phyloP scores from a whole-genome alignment of 1,140 invertebrate genomes.

The Lordiphosa clarofinis region DNA sequence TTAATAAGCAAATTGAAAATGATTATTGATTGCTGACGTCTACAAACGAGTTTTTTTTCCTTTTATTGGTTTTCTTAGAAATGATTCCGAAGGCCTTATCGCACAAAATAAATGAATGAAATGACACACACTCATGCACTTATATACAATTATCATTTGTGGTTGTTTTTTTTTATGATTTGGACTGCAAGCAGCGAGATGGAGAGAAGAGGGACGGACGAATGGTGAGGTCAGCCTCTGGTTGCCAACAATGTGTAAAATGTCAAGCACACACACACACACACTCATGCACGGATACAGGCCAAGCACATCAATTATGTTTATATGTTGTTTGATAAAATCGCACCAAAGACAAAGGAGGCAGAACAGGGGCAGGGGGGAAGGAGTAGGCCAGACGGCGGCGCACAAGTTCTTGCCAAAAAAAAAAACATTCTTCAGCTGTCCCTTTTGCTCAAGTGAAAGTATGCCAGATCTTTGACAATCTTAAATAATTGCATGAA shows the following conservation, averaged over 20 bases:
- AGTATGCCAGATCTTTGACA: constrained; percentile 46
- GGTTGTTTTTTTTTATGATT: constrained; percentile 21
- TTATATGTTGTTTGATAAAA: constrained; percentile 70
- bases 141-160: constrained; percentile 33
- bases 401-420: constrained; percentile 62
- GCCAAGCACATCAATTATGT: constrained; percentile 72
- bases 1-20: constrained; percentile 26
- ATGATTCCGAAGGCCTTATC: constrained; percentile 19
- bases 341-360: constrained; percentile 38
- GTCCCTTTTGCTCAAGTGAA: constrained; percentile 53
- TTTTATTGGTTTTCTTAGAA: constrained; percentile 28
- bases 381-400: constrained; percentile 38
- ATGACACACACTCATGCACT: not conserved
- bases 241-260: constrained; percentile 64
- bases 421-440: constrained; percentile 34
- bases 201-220: constrained; percentile 2
- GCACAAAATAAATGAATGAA: constrained; percentile 36
- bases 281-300: constrained; percentile 39
- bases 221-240: constrained; percentile 46
- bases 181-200: constrained; percentile 37
- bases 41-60: constrained; percentile 22
- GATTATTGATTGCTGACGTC: constrained; percentile 68
- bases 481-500: constrained; percentile 32
- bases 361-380: not conserved
- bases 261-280: constrained; percentile 37